phyloP scores from a whole-genome alignment of 2,113 vertebrate genomes.

The Pomatorhinus ruficollis region DNA sequence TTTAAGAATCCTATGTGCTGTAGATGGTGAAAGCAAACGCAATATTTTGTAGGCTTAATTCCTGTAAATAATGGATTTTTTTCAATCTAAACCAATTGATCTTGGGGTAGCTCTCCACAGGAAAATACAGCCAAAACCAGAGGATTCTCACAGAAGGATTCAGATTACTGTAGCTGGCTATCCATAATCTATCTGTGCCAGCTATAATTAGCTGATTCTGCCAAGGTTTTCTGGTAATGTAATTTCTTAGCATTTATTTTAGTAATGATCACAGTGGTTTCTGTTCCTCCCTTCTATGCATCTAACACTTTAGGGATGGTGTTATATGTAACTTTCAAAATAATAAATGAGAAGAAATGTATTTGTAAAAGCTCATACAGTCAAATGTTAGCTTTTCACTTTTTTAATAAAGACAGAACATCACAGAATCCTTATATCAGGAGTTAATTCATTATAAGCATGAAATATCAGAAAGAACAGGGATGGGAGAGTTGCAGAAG shows the following conservation, averaged over 20 bases:
- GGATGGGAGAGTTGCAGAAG: background rate
- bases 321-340: conserved; percentile 11
- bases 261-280: conserved; percentile 2
- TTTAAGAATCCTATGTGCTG: background rate
- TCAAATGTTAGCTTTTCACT: conserved; percentile 12
- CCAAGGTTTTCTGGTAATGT: conserved; percentile 41
- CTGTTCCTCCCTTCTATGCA: background rate
- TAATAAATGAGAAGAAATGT: conserved; percentile 1
- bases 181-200: background rate
- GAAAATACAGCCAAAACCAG: background rate
- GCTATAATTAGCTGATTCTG: conserved; percentile 23
- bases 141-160: background rate
- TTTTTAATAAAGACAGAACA: background rate
- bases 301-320: background rate
- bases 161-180: background rate
- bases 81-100: background rate
- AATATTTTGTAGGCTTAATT: background rate
- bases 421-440: background rate
- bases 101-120: background rate
- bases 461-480: background rate
- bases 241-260: conserved; percentile 46
- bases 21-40: background rate
- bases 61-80: background rate
- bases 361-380: background rate
- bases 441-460: background rate